Evolutionary conservation across 2,888 invertebrate species (phyloP).

Genomic region (Pseudeuparius sepicola): DNA sequence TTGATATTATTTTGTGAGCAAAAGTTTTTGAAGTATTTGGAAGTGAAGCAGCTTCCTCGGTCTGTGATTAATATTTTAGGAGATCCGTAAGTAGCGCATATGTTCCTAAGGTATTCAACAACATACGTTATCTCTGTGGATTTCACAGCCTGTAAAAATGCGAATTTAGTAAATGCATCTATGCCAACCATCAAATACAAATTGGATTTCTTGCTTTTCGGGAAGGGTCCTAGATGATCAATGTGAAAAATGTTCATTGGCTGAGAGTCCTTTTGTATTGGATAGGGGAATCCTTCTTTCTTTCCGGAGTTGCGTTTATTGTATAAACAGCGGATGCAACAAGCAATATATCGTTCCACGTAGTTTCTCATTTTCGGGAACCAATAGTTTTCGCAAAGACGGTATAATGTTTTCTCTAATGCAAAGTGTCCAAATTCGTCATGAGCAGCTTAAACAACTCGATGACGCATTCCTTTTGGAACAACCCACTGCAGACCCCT

Average conservation of each 20-base stretch:
- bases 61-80: slow-evolving; percentile 31
- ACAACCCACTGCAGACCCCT: slow-evolving; percentile 28
- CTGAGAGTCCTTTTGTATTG: too few relatives aligned
- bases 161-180: too few relatives aligned
- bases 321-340: too few relatives aligned
- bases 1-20: slow-evolving; percentile 28
- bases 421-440: slow-evolving; percentile 36
- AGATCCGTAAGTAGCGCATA: slow-evolving; percentile 25
- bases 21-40: slow-evolving; percentile 28
- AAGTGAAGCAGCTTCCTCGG: slow-evolving; percentile 32
- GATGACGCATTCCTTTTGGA: too few relatives aligned
- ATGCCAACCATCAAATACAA: slow-evolving; percentile 31
- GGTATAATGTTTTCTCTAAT: too few relatives aligned
- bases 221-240: slow-evolving; percentile 38
- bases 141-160: too few relatives aligned
- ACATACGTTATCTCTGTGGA: too few relatives aligned
- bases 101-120: too few relatives aligned
- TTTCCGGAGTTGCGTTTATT: slow-evolving; percentile 25
- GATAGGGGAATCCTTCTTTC: too few relatives aligned
- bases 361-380: too few relatives aligned
- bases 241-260: too few relatives aligned
- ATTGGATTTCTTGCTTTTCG: slow-evolving; percentile 28
- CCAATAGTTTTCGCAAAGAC: too few relatives aligned
- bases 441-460: slow-evolving; percentile 27
- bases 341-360: slow-evolving; percentile 33